These are phyloP conservation scores for Drosophila sp. DNA, from an alignment of 1,140 invertebrate species.

Conservation along the genomic window DNA sequence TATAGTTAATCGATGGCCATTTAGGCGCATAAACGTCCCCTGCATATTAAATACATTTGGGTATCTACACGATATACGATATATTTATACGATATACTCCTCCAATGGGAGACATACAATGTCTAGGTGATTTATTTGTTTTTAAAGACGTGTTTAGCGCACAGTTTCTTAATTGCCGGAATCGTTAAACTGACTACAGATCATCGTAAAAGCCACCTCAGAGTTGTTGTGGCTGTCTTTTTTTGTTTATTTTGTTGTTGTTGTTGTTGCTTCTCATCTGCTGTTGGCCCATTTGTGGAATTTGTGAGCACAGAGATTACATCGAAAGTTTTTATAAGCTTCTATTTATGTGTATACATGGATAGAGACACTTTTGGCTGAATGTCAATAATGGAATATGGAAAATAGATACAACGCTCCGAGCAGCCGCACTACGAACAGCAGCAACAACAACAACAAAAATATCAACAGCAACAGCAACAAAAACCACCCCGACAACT, in stretches of 20 bases:
- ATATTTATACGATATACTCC: conserved; percentile 27
- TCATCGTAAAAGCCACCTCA: conserved; percentile 50
- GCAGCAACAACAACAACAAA: neutral
- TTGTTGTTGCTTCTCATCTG: neutral
- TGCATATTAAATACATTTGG: conserved; percentile 67
- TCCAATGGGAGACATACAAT: conserved; percentile 41
- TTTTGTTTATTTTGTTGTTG: neutral
- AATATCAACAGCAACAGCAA: conserved; percentile 1
- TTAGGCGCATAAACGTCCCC: conserved; percentile 61
- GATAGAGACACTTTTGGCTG: conserved; percentile 20
- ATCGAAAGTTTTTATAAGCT: conserved; percentile 9
- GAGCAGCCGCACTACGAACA: conserved; percentile 57
- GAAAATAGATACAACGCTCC: conserved; percentile 48
- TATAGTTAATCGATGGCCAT: conserved; percentile 78
- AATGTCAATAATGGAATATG: conserved; percentile 42
- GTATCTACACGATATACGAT: conserved; percentile 6
- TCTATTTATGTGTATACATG: conserved; percentile 12
- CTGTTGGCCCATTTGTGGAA: neutral
- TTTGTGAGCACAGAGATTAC: conserved; percentile 5
- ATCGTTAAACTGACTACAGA: conserved; percentile 67
- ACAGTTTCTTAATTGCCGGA: conserved; percentile 54
- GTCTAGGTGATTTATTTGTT: conserved; percentile 74
- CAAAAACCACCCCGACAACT: conserved; percentile 47
- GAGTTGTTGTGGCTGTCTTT: conserved; percentile 4
- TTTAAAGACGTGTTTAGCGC: conserved; percentile 81